Conservation (phyloP, 2,888 invertebrate species). For the Corbicula japonica region DNA sequence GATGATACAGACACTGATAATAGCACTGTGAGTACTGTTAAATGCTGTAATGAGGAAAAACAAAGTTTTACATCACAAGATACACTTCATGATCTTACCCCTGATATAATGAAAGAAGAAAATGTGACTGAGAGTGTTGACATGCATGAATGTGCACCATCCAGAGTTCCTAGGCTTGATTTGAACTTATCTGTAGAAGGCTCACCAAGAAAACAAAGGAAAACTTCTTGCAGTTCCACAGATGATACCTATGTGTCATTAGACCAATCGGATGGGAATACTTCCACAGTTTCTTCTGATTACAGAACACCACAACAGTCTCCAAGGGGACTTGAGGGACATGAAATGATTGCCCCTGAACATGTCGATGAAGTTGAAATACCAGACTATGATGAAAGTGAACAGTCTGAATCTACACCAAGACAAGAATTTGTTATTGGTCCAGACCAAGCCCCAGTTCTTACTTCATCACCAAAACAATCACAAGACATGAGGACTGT, state of each 20-base stretch:
- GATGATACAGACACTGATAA: conserved; percentile 48
- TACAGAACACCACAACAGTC: conserved; percentile 70
- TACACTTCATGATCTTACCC: conserved; percentile 32
- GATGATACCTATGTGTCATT: conserved; percentile 61
- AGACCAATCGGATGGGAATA: conserved; percentile 51
- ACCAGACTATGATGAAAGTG: conserved; percentile 52
- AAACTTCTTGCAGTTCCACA: conserved; percentile 45
- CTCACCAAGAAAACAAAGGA: conserved; percentile 22
- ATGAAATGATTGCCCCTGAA: conserved; percentile 19
- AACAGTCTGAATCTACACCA: conserved; percentile 30
- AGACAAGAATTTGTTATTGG: conserved; percentile 15
- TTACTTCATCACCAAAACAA: conserved; percentile 49
- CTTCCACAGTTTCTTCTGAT: conserved; percentile 65
- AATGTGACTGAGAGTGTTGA: not conserved
- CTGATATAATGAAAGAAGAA: not conserved
- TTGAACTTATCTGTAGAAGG: not conserved
- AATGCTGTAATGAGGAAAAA: conserved; percentile 7
- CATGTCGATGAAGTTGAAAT: conserved; percentile 61
- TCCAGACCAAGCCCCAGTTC: conserved; percentile 30
- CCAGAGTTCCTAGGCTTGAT: conserved; percentile 30
- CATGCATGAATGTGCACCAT: no score
- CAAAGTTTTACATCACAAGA: conserved; percentile 46
- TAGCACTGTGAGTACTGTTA: conserved; percentile 50
- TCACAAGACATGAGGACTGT: conserved; percentile 62
- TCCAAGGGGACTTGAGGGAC: conserved; percentile 25